Evolutionary conservation across 2,888 invertebrate species (phyloP), one percentile per base, ranked within the genome.

Genomic region (Drosophila differens): DNA sequence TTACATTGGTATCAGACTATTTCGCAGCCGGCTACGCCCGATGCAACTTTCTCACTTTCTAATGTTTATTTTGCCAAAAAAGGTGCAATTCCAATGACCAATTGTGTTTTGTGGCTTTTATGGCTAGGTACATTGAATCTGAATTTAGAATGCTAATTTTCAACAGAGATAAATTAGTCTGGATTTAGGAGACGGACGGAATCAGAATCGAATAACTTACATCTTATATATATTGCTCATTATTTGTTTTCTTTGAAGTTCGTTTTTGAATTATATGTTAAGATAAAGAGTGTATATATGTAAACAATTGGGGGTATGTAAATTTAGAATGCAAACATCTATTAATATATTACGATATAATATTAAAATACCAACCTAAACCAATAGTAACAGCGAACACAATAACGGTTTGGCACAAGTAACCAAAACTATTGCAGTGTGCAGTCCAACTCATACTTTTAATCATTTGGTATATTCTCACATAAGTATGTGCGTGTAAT

Each of bases 331-430:
- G 7, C 44, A 25, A 47, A 25, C 5, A 16, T 47, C 25, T 47
- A 25, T n/a, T 67, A 37, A 25, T 35, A 63, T 25, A 19, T n/a
- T 30, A 57, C 19, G 41, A 22, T 35, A 22, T 12, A 39, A 65
- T 55, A 44, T 33, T 69, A 47, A 57, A 62, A 71, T 83, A 81
- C 81, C 33, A 67, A 81, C 81, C 81, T 57, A 83, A 54, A 49
- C 62, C 64, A 35, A 70, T 39, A 33, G 66, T 64, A 63, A 83
- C 51, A 44, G 69, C 60, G 65, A 80, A 49, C 6, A 69, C 51
- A 58, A 79, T 10, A 58, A 70, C 39, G n/a, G 57, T 52, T 64
- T 65, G 70, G 47, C 74, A 67, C 57, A 73, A 62, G 73, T 72
- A 67, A 57, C 51, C 30, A 25, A 65, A 59, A 51, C 59, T 55